Evolutionary conservation across 2,797 vertebrate genomes (phyloP).

Genomic region (Mus spretus): DNA sequence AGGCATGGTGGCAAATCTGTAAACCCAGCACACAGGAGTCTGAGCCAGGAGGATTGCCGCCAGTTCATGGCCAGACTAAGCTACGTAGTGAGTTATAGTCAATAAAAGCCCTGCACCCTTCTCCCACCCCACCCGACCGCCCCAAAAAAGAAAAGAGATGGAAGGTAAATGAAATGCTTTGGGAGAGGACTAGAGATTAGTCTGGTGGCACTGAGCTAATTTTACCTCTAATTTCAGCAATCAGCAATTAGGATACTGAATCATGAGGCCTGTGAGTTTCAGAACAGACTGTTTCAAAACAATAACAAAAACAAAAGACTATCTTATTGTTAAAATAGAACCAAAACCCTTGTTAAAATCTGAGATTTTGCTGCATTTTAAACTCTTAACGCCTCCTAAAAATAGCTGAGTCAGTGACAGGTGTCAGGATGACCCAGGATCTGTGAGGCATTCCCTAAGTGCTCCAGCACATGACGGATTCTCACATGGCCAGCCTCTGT

Average conservation of each 20-base stretch:
- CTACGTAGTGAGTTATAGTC: not conserved
- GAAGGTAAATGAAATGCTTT: not conserved
- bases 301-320: not conserved
- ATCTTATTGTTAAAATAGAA: not conserved
- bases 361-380: not conserved
- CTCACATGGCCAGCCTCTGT: not conserved
- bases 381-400: not conserved
- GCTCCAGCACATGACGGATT: not conserved
- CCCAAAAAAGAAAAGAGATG: not conserved
- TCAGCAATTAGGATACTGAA: not conserved
- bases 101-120: not conserved
- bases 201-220: not conserved
- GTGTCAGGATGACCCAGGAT: not conserved
- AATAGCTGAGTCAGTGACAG: slow-evolving; percentile 9
- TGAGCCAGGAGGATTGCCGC: not conserved
- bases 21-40: not conserved
- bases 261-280: not conserved
- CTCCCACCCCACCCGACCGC: too few species aligned
- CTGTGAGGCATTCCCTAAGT: not conserved
- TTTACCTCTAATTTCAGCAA: not conserved
- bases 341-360: slow-evolving; percentile 17
- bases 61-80: not conserved
- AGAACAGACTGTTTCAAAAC: not conserved
- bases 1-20: not conserved
- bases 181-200: not conserved